A percentile compares a stretch with the other conserved stretches of the same genome.
Conservation (phyloP, 2,888 invertebrate genomes). For the Perithous albicinctus region DNA sequence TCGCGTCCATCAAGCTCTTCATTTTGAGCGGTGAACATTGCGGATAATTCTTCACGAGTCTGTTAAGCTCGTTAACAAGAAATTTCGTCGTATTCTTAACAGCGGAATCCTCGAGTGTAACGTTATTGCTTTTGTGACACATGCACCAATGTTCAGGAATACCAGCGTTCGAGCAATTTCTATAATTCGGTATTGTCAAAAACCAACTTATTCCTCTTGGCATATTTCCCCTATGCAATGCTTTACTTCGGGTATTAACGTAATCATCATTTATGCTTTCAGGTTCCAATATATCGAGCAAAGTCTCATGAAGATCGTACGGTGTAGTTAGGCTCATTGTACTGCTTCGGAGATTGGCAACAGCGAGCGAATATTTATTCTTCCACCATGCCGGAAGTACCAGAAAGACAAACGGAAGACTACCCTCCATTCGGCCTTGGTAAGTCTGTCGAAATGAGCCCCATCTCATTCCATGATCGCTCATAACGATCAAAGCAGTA, state of each 20-base stretch:
- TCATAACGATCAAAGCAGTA: constrained; percentile 91
- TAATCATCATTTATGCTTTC: constrained; percentile 84
- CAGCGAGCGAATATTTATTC: constrained; percentile 87
- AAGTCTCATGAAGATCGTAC: constrained; percentile 93
- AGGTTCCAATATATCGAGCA: constrained; percentile 89
- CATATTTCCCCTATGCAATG: constrained; percentile 75
- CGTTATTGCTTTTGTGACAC: constrained; percentile 89
- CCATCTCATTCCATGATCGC: constrained; percentile 96
- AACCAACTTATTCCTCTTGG: constrained; percentile 91
- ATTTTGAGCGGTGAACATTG: constrained; percentile 89
- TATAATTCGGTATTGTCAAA: constrained; percentile 88
- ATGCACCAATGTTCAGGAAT: constrained; percentile 96
- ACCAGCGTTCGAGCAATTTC: constrained; percentile 92
- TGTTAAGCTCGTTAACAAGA: constrained; percentile 89
- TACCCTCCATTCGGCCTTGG: constrained; percentile 94
- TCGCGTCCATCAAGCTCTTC: constrained; percentile 88
- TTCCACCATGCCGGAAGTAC: constrained; percentile 91
- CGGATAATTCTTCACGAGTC: constrained; percentile 86
- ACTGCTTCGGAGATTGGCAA: constrained; percentile 89
- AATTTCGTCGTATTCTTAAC: constrained; percentile 88
- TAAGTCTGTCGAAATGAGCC: constrained; percentile 93
- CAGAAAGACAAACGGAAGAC: constrained; percentile 92
- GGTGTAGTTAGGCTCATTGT: constrained; percentile 91
- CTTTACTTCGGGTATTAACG: constrained; percentile 80
- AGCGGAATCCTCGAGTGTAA: constrained; percentile 86